A percentile compares a stretch with the other conserved stretches of the same genome.
Conservation (phyloP, 1,140 invertebrate genomes). For the Neodiprion virginianus region DNA sequence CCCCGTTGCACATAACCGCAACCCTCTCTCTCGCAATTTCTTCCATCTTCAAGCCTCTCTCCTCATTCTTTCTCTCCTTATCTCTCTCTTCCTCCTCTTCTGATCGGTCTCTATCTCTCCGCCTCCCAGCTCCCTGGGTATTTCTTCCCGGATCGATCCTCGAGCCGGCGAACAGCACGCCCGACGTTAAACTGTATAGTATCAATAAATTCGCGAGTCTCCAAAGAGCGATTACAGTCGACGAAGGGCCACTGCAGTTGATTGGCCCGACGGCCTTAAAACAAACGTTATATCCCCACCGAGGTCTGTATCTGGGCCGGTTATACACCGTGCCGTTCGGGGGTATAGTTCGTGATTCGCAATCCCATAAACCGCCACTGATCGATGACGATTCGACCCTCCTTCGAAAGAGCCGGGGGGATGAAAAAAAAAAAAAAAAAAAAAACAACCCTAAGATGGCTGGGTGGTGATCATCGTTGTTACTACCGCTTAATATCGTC, state of each 20-base stretch:
- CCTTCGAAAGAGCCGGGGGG: too few species aligned
- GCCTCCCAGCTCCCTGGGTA: not conserved
- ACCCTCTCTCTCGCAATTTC: not conserved
- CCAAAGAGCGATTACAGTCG: slow-evolving; percentile 6
- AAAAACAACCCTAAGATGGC: too few species aligned
- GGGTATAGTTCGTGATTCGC: slow-evolving; percentile 7
- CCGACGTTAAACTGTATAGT: not conserved
- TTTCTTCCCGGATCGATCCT: not conserved
- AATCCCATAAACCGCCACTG: not conserved
- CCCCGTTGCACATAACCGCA: not conserved
- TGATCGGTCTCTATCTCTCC: not conserved
- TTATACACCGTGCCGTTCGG: not conserved
- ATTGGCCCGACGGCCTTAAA: not conserved
- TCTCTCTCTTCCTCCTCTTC: not conserved
- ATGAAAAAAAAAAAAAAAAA: too few species aligned
- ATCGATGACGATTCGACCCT: not conserved
- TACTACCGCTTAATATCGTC: too few species aligned
- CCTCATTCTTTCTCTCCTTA: not conserved
- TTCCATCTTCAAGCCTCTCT: not conserved
- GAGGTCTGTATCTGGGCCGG: not conserved
- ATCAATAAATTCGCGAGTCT: slow-evolving; percentile 1
- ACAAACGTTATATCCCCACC: not conserved
- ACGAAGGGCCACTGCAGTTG: not conserved
- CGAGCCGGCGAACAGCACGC: not conserved
- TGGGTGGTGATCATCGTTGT: too few species aligned